phyloP scores from a whole-genome alignment of 2,888 invertebrate species.

The Dermolepida albohirtum region DNA sequence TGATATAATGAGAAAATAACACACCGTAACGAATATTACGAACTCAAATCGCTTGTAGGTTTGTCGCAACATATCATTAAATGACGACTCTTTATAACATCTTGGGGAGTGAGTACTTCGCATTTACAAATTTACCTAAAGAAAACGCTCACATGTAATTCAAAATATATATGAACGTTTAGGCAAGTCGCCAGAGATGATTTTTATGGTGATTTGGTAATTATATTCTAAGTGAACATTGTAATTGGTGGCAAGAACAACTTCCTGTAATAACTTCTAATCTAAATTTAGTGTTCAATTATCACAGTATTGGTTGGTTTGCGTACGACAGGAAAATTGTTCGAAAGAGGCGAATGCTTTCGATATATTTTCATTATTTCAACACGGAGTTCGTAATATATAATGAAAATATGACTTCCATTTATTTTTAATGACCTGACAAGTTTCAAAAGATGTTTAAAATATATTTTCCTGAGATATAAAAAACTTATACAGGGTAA shows the following conservation, averaged over 20 bases:
- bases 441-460: no score
- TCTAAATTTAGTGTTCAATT: slow-evolving; percentile 29
- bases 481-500: no score
- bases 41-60: no score
- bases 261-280: slow-evolving; percentile 27
- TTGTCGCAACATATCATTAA: no score
- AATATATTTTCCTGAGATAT: no score
- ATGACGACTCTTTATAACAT: no score
- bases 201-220: slow-evolving; percentile 13
- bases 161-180: background rate
- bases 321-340: background rate
- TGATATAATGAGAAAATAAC: slow-evolving; percentile 18
- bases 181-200: slow-evolving; percentile 21
- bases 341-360: background rate
- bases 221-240: slow-evolving; percentile 17
- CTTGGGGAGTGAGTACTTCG: no score
- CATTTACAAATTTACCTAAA: no score
- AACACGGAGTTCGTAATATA: no score
- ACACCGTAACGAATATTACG: background rate
- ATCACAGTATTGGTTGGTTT: slow-evolving; percentile 4
- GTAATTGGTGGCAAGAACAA: slow-evolving; percentile 23
- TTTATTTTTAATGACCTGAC: no score
- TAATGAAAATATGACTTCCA: no score
- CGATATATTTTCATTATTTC: background rate
- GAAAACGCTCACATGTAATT: no score